Conservation (phyloP, 2,797 vertebrate species). For the Yasuhikotakia modesta region DNA sequence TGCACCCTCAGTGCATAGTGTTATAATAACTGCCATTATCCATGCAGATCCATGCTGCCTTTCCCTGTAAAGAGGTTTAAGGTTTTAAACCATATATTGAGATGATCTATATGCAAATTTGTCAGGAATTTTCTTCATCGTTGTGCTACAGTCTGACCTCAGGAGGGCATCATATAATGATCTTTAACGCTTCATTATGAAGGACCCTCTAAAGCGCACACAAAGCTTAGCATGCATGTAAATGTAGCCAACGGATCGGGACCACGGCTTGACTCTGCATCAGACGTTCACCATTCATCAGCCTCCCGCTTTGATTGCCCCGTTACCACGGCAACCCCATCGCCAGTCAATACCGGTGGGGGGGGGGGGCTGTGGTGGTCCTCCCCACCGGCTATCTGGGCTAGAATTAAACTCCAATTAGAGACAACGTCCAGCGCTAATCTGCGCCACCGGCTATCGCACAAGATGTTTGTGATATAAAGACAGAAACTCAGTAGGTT, state of each 20-base stretch:
- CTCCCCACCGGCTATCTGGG: slow-evolving; percentile 57
- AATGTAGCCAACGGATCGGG: slow-evolving; percentile 6
- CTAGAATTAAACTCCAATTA: slow-evolving; percentile 78
- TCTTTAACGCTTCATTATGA: not conserved
- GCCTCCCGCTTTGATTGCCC: slow-evolving; percentile 68
- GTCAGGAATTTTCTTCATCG: no score
- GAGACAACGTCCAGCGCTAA: slow-evolving; percentile 56
- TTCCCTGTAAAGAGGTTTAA: no score
- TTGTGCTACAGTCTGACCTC: no score
- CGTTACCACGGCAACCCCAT: slow-evolving; percentile 76
- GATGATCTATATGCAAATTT: no score
- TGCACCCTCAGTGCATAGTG: not conserved
- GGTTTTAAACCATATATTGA: no score
- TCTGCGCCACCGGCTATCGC: slow-evolving; percentile 44
- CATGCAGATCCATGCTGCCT: not conserved
- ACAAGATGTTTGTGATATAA: slow-evolving; percentile 25
- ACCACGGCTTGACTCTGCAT: slow-evolving; percentile 37
- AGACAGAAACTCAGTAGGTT: not conserved
- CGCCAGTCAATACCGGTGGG: slow-evolving; percentile 61
- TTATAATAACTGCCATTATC: not conserved
- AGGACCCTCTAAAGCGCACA: not conserved
- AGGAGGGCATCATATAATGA: no score
- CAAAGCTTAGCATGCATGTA: not conserved
- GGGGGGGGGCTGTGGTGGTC: slow-evolving; percentile 58
- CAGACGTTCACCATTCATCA: slow-evolving; percentile 60